Conservation (phyloP, 1,140 invertebrate species). For the Aphaenogaster rudis region DNA sequence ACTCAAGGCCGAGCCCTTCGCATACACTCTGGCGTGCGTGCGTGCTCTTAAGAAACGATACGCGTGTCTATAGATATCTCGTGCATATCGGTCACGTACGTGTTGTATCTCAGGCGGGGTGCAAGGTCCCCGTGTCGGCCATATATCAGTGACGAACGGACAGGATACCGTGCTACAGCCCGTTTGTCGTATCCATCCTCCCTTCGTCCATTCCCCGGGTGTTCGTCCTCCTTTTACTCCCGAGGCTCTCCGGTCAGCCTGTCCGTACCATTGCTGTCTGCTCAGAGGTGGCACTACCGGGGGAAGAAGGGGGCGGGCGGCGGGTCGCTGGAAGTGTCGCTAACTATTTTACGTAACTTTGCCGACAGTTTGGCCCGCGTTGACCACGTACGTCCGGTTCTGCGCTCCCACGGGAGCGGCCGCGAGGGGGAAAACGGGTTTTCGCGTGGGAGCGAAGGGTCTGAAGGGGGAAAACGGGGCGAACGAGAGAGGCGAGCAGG, state of each 20-base stretch:
- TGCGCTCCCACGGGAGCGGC: constrained; percentile 82
- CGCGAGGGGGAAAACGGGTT: constrained; percentile 60
- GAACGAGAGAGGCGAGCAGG: constrained; percentile 28
- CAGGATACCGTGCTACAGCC: constrained; percentile 73
- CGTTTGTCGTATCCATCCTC: constrained; percentile 66
- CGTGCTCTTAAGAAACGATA: constrained; percentile 40
- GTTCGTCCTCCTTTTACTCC: constrained; percentile 74
- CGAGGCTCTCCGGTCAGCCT: constrained; percentile 64
- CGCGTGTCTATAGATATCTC: constrained; percentile 74
- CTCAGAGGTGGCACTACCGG: constrained; percentile 68
- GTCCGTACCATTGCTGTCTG: constrained; percentile 76
- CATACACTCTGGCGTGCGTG: constrained; percentile 23
- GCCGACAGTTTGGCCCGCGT: constrained; percentile 87
- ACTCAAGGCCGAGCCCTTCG: constrained; percentile 3
- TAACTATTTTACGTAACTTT: constrained; percentile 88
- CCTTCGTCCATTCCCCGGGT: constrained; percentile 61
- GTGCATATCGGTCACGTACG: constrained; percentile 85
- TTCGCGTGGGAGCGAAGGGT: constrained; percentile 54
- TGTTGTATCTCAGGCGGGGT: constrained; percentile 80
- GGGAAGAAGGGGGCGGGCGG: constrained; percentile 33
- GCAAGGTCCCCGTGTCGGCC: constrained; percentile 75
- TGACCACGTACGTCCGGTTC: constrained; percentile 87
- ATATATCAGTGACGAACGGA: constrained; percentile 84
- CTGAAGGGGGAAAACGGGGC: constrained; percentile 37
- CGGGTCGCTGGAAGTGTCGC: constrained; percentile 85